Evolutionary conservation across 2,113 vertebrate species (phyloP).

Genomic region (Todiramphus saurophagus): DNA sequence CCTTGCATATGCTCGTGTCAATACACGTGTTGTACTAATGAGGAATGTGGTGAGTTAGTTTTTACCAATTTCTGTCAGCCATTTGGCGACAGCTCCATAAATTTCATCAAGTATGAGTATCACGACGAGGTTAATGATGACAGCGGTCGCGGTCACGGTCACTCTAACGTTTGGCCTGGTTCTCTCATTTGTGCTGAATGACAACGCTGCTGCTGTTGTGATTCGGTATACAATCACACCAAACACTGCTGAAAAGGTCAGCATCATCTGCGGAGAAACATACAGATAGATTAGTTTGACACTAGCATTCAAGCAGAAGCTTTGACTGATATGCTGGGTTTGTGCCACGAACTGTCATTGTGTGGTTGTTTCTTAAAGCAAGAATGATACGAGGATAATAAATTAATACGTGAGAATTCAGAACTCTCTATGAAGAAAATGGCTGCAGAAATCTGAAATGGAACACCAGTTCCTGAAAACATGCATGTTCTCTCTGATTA

Average conservation of each 20-base stretch:
- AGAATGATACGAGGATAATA: accelerated
- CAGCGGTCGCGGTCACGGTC: slow-evolving; percentile 92
- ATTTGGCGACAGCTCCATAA: slow-evolving; percentile 91
- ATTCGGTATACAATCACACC: slow-evolving; percentile 94
- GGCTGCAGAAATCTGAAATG: background rate
- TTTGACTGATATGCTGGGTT: background rate
- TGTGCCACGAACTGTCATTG: background rate
- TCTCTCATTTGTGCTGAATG: slow-evolving; percentile 85
- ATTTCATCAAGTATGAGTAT: slow-evolving; percentile 97
- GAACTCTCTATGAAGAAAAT: background rate
- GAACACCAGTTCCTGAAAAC: background rate
- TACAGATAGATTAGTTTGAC: background rate
- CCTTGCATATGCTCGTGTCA: background rate
- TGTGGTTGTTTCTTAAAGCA: background rate
- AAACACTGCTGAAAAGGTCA: slow-evolving; percentile 91
- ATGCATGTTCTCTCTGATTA: background rate
- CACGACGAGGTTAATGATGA: slow-evolving; percentile 94
- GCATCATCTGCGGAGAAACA: slow-evolving; percentile 77
- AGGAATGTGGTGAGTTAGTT: background rate
- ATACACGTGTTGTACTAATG: background rate
- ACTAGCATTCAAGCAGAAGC: background rate
- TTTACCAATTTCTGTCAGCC: slow-evolving; percentile 96
- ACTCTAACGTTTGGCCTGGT: slow-evolving; percentile 87
- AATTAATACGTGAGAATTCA: background rate
- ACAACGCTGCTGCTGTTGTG: slow-evolving; percentile 88